Conservation (phyloP, 2,113 vertebrate genomes). For the zebrafish (Danio rerio) region GRCz12tu NC_133192.1:32043501-32044000, state of each 20-base stretch:
- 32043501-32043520: conserved; percentile 84
- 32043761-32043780: conserved; percentile 9
- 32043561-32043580: conserved; percentile 81
- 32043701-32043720: conserved; percentile 16
- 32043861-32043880: neutral
- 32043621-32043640: conserved; percentile 59
- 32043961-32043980: conserved; percentile 40
- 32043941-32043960: conserved; percentile 39
- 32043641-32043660: conserved; percentile 71
- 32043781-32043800: neutral
- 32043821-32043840: conserved; percentile 11
- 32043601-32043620: conserved; percentile 42
- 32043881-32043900: conserved; percentile 25
- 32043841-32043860: conserved; percentile 34
- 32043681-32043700: neutral
- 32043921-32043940: conserved; percentile 32
- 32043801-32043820: conserved; percentile 12
- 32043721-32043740: conserved; percentile 29
- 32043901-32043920: conserved; percentile 14
- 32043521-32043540: conserved; percentile 84
- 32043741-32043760: conserved; percentile 19
- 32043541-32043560: conserved; percentile 92
- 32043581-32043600: conserved; percentile 64
- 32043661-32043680: conserved; percentile 38
- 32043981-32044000: conserved; percentile 13